Base-by-base conservation (phyloP, 2,888 invertebrate genomes). In the Oxyteleia sp. region DNA sequence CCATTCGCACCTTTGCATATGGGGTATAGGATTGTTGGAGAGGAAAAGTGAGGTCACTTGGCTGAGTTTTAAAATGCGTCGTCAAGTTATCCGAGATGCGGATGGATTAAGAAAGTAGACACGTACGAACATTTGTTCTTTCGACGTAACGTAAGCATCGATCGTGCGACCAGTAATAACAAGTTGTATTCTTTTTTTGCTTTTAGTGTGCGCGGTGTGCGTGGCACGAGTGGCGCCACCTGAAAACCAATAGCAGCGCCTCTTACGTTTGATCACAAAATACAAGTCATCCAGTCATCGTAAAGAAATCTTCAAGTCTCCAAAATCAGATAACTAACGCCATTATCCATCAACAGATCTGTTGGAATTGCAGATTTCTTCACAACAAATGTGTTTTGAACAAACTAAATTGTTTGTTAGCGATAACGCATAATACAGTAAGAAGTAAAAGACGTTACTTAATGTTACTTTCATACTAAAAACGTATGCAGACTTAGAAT, bases 51-150 rank as follows among this genome's bases (percentile, higher is more conserved):
- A n/a, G n/a, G n/a, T n/a, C n/a, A n/a, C n/a, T n/a, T n/a, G n/a
- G n/a, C n/a, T n/a, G n/a, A n/a, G n/a, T n/a, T n/a, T n/a, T n/a
- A n/a, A n/a, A n/a, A n/a, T n/a, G n/a, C n/a, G n/a, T n/a, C n/a
- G n/a, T n/a, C n/a, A n/a, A n/a, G n/a, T n/a, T n/a, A n/a, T n/a
- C n/a, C n/a, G n/a, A n/a, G n/a, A n/a, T n/a, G n/a, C n/a, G n/a
- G n/a, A n/a, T n/a, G n/a, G n/a, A n/a, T n/a, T n/a, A n/a, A 75
- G 75, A 29, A 63, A 74, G 35, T 53, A 63, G 51, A 38, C 68
- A 32, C 29, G n/a, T 51, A 32, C 32, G 29, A 49, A 49, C 18
- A 49, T 49, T 49, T 18, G 20, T 2, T 49, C 49, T 20, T 45
- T 15, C 16, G 18, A 45, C 16, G 38, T 45, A 69, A 64, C 13